These are phyloP conservation scores for Patella vulgata DNA, from an alignment of 1,140 invertebrate genomes.

Conservation along the genomic window DNA sequence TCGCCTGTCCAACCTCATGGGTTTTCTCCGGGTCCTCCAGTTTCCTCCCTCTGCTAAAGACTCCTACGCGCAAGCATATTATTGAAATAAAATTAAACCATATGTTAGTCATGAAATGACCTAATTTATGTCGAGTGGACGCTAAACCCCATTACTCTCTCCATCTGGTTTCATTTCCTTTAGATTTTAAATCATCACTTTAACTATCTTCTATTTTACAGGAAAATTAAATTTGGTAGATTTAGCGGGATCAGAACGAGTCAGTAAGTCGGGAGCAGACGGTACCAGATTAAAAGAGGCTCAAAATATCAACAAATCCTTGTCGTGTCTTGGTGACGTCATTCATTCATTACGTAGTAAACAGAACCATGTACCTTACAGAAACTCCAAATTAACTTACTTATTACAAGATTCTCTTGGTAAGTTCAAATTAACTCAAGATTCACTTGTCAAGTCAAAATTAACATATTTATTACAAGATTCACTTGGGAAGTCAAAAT, in stretches of 20 bases:
- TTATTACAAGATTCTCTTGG: slow-evolving; percentile 81
- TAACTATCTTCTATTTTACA: slow-evolving; percentile 69
- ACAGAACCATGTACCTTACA: slow-evolving; percentile 66
- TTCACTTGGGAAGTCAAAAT: slow-evolving; percentile 65
- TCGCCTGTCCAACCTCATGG: too few relatives aligned
- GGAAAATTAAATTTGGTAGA: slow-evolving; percentile 95
- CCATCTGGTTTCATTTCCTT: too few relatives aligned
- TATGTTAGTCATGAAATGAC: too few relatives aligned
- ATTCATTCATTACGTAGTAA: slow-evolving; percentile 85
- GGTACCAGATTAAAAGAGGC: slow-evolving; percentile 92
- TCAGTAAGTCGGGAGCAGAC: slow-evolving; percentile 89
- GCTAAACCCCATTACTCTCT: too few relatives aligned
- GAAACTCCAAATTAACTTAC: slow-evolving; percentile 66
- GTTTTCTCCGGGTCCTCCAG: too few relatives aligned
- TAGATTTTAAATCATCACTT: too few relatives aligned
- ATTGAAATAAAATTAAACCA: too few relatives aligned
- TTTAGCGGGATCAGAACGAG: slow-evolving; percentile 96
- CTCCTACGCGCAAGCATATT: too few relatives aligned
- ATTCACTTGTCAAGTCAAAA: slow-evolving; percentile 65
- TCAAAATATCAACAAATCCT: slow-evolving; percentile 90
- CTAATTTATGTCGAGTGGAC: too few relatives aligned
- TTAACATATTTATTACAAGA: slow-evolving; percentile 51
- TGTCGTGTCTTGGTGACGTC: slow-evolving; percentile 93
- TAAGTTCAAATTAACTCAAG: slow-evolving; percentile 29
- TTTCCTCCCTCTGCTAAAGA: too few relatives aligned